phyloP scores from a whole-genome alignment of 2,797 vertebrate genomes.

The Anguilla anguilla region DNA sequence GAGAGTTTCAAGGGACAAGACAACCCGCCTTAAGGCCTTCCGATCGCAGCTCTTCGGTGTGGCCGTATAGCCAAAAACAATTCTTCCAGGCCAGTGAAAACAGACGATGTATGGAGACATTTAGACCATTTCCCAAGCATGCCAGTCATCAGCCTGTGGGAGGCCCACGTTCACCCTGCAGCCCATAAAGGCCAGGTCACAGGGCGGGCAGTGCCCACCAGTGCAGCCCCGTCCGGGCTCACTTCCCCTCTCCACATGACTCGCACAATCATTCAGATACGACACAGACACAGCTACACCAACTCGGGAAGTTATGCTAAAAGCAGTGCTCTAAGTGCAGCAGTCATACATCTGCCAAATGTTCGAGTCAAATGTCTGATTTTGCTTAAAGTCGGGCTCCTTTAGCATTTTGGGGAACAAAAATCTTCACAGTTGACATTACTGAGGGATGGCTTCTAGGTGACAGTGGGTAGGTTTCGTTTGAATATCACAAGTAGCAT shows the following conservation, averaged over 20 bases:
- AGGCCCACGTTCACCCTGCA: too few relatives aligned
- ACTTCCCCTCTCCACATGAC: too few relatives aligned
- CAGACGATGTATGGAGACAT: not conserved
- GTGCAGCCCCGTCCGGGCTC: too few relatives aligned
- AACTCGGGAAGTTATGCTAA: not conserved
- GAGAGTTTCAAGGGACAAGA: not conserved
- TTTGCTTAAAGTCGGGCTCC: too few relatives aligned
- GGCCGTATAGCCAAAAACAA: not conserved
- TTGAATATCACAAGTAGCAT: too few relatives aligned
- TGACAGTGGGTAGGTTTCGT: too few relatives aligned
- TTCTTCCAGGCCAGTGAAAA: not conserved
- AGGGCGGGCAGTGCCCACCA: not conserved
- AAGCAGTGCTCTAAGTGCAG: not conserved
- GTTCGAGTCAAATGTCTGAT: too few relatives aligned
- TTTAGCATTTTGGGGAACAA: too few relatives aligned
- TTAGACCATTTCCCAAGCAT: not conserved
- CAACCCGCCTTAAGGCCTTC: not conserved
- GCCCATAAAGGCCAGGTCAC: not conserved
- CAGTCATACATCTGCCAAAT: not conserved
- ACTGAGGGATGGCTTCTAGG: too few relatives aligned
- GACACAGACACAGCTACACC: too few relatives aligned
- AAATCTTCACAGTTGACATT: too few relatives aligned
- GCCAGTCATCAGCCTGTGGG: not conserved
- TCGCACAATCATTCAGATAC: too few relatives aligned
- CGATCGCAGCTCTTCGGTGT: not conserved